A percentile compares a stretch with the other conserved stretches of the same genome.
Evolutionary conservation across 2,888 invertebrate genomes (phyloP).

Genomic region (Nasonia oneida): DNA sequence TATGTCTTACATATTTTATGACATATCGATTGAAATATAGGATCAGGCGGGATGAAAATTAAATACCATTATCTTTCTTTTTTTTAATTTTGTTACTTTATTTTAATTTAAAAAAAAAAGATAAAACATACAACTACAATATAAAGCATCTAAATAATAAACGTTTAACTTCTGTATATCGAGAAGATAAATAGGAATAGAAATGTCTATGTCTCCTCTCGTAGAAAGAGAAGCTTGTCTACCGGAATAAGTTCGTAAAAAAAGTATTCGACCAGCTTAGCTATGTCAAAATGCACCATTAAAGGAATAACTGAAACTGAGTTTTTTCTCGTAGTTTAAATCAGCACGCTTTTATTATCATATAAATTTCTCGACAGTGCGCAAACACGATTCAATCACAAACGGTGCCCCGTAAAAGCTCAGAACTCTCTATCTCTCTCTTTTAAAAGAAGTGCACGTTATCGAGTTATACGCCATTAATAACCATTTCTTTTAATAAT

Average conservation of each 20-base stretch:
- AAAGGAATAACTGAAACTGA: constrained; percentile 38
- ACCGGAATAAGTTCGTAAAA: constrained; percentile 13
- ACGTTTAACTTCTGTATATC: constrained; percentile 41
- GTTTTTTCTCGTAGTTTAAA: constrained; percentile 29
- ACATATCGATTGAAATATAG: background rate
- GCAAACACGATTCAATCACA: constrained; percentile 55
- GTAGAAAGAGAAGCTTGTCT: constrained; percentile 52
- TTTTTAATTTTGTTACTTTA: constrained; percentile 50
- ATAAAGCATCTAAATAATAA: constrained; percentile 62
- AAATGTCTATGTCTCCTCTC: constrained; percentile 28
- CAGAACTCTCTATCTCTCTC: constrained; percentile 28
- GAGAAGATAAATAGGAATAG: constrained; percentile 49
- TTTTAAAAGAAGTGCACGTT: constrained; percentile 44
- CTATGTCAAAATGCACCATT: constrained; percentile 47
- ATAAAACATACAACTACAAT: constrained; percentile 59
- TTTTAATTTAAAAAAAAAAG: constrained; percentile 56
- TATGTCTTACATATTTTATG: background rate
- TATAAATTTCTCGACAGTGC: constrained; percentile 26
- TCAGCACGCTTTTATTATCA: constrained; percentile 17
- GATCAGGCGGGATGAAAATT: background rate
- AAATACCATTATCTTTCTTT: background rate
- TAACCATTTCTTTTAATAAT: constrained; percentile 33
- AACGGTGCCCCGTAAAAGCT: constrained; percentile 52
- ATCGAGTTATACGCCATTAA: constrained; percentile 27
- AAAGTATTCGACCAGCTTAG: constrained; percentile 3